A percentile compares a stretch with the other conserved stretches of the same genome.
Evolutionary conservation across 2,888 invertebrate species (phyloP).

Genomic region (Drosophila borborema): DNA sequence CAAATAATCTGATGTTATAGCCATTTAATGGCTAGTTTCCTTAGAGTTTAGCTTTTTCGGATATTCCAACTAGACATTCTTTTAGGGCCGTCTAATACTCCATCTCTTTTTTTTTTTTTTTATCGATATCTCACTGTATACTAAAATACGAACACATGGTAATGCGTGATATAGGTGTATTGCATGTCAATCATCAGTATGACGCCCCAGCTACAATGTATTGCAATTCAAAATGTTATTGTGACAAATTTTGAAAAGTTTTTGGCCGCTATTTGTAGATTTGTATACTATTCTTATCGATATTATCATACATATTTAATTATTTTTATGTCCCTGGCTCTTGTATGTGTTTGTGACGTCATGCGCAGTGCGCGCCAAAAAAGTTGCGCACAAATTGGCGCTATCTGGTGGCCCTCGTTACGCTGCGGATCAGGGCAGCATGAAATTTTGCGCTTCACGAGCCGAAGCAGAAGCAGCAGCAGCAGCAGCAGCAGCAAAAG

Average conservation of each 20-base stretch:
- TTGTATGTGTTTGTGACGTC: conserved; percentile 29
- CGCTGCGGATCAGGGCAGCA: conserved; percentile 37
- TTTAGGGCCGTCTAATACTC: not conserved
- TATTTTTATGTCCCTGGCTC: not conserved
- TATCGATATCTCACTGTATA: not conserved
- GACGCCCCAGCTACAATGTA: not conserved
- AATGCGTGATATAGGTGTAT: not conserved
- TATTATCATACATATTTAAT: not conserved
- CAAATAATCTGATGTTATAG: not conserved
- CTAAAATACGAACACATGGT: not conserved
- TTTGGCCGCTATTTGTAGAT: not conserved
- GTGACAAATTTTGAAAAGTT: no score
- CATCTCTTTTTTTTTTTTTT: no score
- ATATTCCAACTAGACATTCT: not conserved
- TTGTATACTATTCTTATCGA: not conserved
- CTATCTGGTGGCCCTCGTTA: conserved; percentile 18
- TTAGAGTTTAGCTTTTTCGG: not conserved
- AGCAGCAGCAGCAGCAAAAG: not conserved
- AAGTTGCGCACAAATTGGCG: conserved; percentile 13
- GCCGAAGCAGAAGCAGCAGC: not conserved
- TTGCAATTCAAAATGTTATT: not conserved
- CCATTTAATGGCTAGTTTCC: not conserved
- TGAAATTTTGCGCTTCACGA: conserved; percentile 19
- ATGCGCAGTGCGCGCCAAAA: conserved; percentile 29
- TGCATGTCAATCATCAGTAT: not conserved